Evolutionary conservation across 2,888 invertebrate genomes (phyloP).

Genomic region (Adineta ricciae): DNA sequence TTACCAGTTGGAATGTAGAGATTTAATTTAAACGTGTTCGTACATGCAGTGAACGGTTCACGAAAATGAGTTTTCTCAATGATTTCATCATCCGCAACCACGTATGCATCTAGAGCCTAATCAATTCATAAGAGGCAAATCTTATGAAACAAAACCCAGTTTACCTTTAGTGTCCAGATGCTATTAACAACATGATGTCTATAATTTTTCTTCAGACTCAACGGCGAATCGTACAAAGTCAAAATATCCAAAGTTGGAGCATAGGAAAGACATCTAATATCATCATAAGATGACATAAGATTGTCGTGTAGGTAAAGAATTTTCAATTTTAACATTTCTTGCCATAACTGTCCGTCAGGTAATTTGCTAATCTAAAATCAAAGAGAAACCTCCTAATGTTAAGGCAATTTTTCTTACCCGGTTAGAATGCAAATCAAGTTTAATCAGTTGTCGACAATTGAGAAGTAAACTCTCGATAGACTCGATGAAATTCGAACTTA

Average conservation of each 20-base stretch:
- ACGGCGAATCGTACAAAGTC: slow-evolving; percentile 47
- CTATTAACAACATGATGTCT: slow-evolving; percentile 49
- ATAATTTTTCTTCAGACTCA: slow-evolving; percentile 46
- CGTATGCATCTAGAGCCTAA: slow-evolving; percentile 44
- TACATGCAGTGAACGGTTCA: slow-evolving; percentile 39
- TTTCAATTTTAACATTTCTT: slow-evolving; percentile 40
- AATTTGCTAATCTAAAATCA: slow-evolving; percentile 43
- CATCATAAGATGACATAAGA: slow-evolving; percentile 45
- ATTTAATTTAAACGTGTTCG: slow-evolving; percentile 39
- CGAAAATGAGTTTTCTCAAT: slow-evolving; percentile 48
- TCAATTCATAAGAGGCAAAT: not conserved
- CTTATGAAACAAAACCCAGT: not conserved
- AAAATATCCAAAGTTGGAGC: slow-evolving; percentile 39
- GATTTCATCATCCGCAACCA: slow-evolving; percentile 49
- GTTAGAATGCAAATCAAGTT: slow-evolving; percentile 46
- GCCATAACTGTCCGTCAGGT: slow-evolving; percentile 45
- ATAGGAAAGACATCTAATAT: slow-evolving; percentile 42
- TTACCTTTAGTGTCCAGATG: slow-evolving; percentile 42
- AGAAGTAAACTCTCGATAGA: slow-evolving; percentile 38
- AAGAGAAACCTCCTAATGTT: no score
- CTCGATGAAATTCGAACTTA: slow-evolving; percentile 14
- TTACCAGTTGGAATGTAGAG: slow-evolving; percentile 38
- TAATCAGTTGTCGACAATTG: slow-evolving; percentile 42
- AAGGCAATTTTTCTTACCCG: slow-evolving; percentile 38
- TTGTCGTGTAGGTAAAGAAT: slow-evolving; percentile 48